Percentiles rank a stretch among this genome's conserved stretches.
These are phyloP conservation scores for Micrasema minimum DNA, from an alignment of 1,140 invertebrate species.

Conservation along the genomic window DNA sequence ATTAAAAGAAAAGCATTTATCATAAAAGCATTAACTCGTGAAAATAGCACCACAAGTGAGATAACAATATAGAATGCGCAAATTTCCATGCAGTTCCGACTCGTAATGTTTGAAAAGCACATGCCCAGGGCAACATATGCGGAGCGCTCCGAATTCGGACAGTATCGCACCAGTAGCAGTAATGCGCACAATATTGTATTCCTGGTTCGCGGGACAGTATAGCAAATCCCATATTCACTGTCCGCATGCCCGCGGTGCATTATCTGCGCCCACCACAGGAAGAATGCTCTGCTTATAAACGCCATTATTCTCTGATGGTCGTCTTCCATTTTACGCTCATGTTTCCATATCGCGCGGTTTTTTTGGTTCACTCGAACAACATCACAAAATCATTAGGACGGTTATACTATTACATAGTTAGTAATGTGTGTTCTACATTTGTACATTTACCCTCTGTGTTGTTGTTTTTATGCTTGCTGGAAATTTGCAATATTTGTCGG, in stretches of 20 bases:
- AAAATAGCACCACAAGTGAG: too few species aligned
- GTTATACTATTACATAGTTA: too few species aligned
- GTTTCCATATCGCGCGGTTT: slow-evolving; percentile 14
- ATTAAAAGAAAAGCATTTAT: too few species aligned
- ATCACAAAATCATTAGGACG: too few species aligned
- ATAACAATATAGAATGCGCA: too few species aligned
- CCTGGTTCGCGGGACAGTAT: neutral
- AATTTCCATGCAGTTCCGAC: too few species aligned
- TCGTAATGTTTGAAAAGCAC: neutral
- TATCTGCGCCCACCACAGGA: slow-evolving; percentile 27
- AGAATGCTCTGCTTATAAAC: slow-evolving; percentile 28
- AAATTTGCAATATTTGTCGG: slow-evolving; percentile 15
- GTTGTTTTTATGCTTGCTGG: too few species aligned
- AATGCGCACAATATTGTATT: slow-evolving; percentile 25
- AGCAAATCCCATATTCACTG: neutral
- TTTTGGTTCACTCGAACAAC: slow-evolving; percentile 11
- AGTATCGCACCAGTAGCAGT: neutral
- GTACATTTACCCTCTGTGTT: too few species aligned
- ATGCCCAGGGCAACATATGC: slow-evolving; percentile 10
- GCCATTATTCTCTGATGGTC: slow-evolving; percentile 30
- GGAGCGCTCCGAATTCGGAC: neutral
- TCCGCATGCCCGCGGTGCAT: slow-evolving; percentile 1
- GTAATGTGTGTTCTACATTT: too few species aligned
- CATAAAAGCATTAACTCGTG: too few species aligned
- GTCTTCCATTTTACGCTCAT: slow-evolving; percentile 11